A percentile compares a stretch with the other conserved stretches of the same genome.
Conservation (phyloP, 2,888 invertebrate species). For the Lithophane ornitopus region DNA sequence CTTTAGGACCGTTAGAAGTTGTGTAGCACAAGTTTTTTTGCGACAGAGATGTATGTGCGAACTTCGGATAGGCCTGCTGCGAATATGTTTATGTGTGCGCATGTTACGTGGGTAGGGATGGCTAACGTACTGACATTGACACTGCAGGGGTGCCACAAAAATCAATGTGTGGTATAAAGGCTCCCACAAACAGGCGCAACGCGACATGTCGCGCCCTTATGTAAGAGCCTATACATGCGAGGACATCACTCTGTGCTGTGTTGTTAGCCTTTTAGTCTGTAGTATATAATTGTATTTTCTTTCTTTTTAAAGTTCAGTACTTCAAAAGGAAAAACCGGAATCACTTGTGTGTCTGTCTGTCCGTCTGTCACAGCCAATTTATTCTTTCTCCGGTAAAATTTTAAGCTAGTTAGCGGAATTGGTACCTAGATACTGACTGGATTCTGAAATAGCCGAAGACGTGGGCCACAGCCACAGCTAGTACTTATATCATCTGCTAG, state of each 20-base stretch:
- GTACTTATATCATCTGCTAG: too few species aligned
- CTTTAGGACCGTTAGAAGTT: conserved; percentile 20
- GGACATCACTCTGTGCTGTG: not conserved
- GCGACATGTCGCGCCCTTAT: too few species aligned
- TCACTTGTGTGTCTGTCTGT: too few species aligned
- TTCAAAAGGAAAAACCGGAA: too few species aligned
- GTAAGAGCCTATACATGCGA: too few species aligned
- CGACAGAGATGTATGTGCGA: conserved; percentile 56
- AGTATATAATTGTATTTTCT: not conserved
- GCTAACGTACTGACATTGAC: not conserved
- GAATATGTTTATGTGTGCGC: not conserved
- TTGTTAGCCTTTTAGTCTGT: not conserved
- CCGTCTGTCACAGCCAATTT: too few species aligned
- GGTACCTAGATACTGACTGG: too few species aligned
- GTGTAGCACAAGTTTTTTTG: conserved; percentile 48
- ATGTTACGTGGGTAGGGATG: not conserved
- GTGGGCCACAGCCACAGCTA: too few species aligned
- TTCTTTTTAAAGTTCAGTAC: not conserved
- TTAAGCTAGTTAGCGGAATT: too few species aligned
- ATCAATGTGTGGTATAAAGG: not conserved
- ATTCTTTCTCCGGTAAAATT: too few species aligned
- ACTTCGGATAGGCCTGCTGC: conserved; percentile 34
- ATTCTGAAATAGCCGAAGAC: too few species aligned
- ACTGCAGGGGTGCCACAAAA: conserved; percentile 29
- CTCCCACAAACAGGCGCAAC: too few species aligned